These are phyloP conservation scores for Lagodon rhomboides DNA, from an alignment of 2,797 vertebrate genomes.

Conservation along the genomic window DNA sequence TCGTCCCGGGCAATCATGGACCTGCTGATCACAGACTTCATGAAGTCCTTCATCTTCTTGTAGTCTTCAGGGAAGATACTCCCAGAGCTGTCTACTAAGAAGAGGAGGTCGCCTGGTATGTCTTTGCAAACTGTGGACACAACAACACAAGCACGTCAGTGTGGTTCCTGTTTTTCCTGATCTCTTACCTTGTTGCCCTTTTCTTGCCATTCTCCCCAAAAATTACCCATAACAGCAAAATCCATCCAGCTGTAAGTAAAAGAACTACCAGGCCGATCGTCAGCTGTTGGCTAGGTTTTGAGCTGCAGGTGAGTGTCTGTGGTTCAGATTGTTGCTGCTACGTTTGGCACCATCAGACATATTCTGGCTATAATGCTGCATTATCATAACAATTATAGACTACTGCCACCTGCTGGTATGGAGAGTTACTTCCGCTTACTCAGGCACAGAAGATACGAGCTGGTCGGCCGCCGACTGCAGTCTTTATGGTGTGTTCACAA, in stretches of 20 bases:
- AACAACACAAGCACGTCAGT: conserved; percentile 33
- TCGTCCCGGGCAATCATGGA: conserved; percentile 79
- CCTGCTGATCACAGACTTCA: conserved; percentile 79
- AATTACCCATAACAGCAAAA: background rate
- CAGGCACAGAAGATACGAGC: too few species aligned
- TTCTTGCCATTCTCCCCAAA: background rate
- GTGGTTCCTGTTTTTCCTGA: background rate
- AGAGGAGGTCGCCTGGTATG: conserved; percentile 84
- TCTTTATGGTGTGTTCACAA: too few species aligned
- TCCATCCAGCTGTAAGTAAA: background rate
- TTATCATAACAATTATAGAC: too few species aligned
- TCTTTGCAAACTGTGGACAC: conserved; percentile 84
- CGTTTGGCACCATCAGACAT: too few species aligned
- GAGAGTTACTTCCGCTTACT: too few species aligned
- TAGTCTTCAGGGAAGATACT: conserved; percentile 81
- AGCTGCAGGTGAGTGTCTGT: too few species aligned
- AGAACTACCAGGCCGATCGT: too few species aligned
- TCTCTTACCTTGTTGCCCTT: background rate
- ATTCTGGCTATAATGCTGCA: too few species aligned
- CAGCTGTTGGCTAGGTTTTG: too few species aligned
- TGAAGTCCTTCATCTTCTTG: conserved; percentile 84
- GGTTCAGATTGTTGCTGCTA: too few species aligned
- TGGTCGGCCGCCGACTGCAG: too few species aligned
- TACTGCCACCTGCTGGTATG: too few species aligned
- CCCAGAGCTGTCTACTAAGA: conserved; percentile 87